Base-by-base conservation (phyloP, 2,888 invertebrate species). In the Altica lythri region DNA sequence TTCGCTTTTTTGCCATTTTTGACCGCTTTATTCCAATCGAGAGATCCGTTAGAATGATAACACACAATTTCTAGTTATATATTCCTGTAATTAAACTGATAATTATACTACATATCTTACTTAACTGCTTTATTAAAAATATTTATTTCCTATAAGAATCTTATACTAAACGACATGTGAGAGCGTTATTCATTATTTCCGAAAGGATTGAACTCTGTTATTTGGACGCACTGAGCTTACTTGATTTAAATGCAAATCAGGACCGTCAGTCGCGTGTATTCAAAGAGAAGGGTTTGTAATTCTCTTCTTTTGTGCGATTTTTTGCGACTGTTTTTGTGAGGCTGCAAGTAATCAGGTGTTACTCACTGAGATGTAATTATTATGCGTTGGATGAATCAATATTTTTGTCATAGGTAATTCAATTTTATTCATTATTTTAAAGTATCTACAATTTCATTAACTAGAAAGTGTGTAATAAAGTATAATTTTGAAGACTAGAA, bases 161-260 rank as follows among this genome's bases (percentile, higher is more conserved):
- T 35, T 46, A 35, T 34, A 18, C 32, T 19, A 42, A 34, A 30
- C 17, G 16, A 43, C 10, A 9, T 8, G 3, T 27, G 1, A 9
- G 9, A 14, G 4, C 42, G 27, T 43, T 27, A 43, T 43, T 43
- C 42, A 27, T 46, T 35, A 16, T 35, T 25, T 35, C 14, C 4
- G 48, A 13, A 22, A 40, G 10, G 37, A 45, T 46, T 40, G 47
- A 30, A 53, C 51, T 58, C 42, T 35, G 44, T 52, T 56, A 53
- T 56, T 47, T 46, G 46, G 44, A 32, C 50, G 25, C 51, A 35
- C 42, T 55, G 43, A 54, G 55, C 62, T 59, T 53, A 60, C 63
- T 64, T 68, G 68, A 70, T 71, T 71, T 71, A 70, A 66, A 71
- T 71, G 71, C 68, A 71, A 71, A 71, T 71, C 65, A 62, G 61